phyloP scores from a whole-genome alignment of 2,888 invertebrate species.

The Xylota sylvarum region DNA sequence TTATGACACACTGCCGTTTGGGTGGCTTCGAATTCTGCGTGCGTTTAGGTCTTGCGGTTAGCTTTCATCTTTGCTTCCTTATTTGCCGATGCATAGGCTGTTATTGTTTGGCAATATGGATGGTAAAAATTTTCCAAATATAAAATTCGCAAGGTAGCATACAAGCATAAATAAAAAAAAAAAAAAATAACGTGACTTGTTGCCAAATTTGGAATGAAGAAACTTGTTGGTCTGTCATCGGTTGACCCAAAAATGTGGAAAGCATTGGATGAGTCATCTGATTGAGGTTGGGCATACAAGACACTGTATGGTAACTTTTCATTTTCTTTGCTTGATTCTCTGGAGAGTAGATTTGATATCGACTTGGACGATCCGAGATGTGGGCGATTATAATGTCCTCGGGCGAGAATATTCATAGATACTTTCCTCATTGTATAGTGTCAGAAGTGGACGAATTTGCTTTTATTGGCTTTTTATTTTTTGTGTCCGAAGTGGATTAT shows the following conservation, averaged over 20 bases:
- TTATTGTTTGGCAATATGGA: neutral
- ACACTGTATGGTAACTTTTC: too few species aligned
- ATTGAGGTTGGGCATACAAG: too few species aligned
- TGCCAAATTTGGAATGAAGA: neutral
- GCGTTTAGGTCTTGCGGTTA: neutral
- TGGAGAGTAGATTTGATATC: too few species aligned
- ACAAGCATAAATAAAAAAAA: neutral
- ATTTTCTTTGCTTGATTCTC: too few species aligned
- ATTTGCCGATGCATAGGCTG: neutral
- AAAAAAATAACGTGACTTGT: neutral
- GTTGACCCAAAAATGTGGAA: neutral
- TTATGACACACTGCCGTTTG: constrained; percentile 12
- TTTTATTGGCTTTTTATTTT: too few species aligned
- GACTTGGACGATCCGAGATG: too few species aligned
- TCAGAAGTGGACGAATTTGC: too few species aligned
- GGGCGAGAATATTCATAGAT: too few species aligned
- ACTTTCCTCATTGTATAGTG: too few species aligned
- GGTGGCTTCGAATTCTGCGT: neutral
- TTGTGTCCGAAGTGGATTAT: too few species aligned
- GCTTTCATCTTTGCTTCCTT: constrained; percentile 30
- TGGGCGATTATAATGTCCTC: too few species aligned
- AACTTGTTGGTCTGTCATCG: neutral
- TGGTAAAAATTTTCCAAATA: neutral
- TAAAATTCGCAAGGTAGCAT: neutral
- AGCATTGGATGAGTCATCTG: neutral